phyloP scores from a whole-genome alignment of 2,888 invertebrate species.

The Cheilosia pagana region DNA sequence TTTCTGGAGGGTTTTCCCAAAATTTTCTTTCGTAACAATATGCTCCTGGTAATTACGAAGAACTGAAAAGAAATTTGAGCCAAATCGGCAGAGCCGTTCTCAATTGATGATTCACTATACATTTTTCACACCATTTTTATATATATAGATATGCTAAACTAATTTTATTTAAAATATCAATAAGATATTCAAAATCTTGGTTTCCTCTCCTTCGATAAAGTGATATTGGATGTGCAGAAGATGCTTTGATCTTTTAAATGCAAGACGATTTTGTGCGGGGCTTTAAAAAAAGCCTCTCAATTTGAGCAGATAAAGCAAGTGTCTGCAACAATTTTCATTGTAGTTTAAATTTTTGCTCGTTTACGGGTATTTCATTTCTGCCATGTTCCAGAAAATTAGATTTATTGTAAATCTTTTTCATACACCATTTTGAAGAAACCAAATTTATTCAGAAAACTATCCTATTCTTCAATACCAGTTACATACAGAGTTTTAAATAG shows the following conservation, averaged over 20 bases:
- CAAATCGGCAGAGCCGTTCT: too few relatives aligned
- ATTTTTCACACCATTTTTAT: too few relatives aligned
- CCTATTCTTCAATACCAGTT: constrained; percentile 6
- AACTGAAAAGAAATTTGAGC: too few relatives aligned
- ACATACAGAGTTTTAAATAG: not conserved
- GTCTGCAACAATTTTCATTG: constrained; percentile 5
- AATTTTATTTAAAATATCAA: too few relatives aligned
- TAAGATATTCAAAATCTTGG: too few relatives aligned
- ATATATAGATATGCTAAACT: too few relatives aligned
- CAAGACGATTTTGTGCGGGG: not conserved
- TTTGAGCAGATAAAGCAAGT: constrained; percentile 6
- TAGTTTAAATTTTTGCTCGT: not conserved
- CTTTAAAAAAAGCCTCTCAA: constrained; percentile 5
- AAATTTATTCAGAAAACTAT: not conserved
- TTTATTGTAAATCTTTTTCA: not conserved
- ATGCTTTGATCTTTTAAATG: constrained; percentile 2
- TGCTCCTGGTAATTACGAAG: too few relatives aligned
- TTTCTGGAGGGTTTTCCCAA: too few relatives aligned
- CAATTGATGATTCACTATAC: too few relatives aligned
- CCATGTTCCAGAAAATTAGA: not conserved
- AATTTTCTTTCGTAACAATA: too few relatives aligned
- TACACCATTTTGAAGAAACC: constrained; percentile 3
- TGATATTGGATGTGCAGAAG: not conserved
- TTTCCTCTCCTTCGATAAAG: too few relatives aligned
- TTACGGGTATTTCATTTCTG: constrained; percentile 6